A percentile compares a stretch with the other conserved stretches of the same genome.
Conservation (phyloP, 2,797 vertebrate species). For the Poeciliopsis paucimaculata region DNA sequence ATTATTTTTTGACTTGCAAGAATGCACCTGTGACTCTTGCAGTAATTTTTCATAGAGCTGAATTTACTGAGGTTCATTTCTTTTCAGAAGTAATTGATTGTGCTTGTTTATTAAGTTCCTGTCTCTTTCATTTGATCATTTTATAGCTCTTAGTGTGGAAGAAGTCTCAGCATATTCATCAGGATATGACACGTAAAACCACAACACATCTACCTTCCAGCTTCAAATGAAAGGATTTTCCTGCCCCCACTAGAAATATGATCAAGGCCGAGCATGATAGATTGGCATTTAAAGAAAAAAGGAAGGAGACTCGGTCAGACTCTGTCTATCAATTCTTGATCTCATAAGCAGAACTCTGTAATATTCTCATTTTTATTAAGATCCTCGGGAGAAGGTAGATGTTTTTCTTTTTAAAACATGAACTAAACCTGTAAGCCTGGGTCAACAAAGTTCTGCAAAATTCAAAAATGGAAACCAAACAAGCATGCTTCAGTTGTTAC, state of each 20-base stretch:
- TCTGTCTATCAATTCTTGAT: conserved; percentile 38
- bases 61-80: neutral
- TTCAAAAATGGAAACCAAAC: neutral
- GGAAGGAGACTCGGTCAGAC: conserved; percentile 30
- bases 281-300: conserved; percentile 22
- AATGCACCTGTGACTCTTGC: neutral
- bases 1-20: neutral
- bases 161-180: neutral
- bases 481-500: neutral
- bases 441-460: neutral
- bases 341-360: neutral
- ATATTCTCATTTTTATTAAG: neutral
- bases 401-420: neutral
- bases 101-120: neutral
- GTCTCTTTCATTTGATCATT: neutral
- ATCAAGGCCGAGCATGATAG: conserved; percentile 22
- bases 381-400: neutral
- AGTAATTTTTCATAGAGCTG: neutral
- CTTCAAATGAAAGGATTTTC: conserved; percentile 25
- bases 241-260: conserved; percentile 23
- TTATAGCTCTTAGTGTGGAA: neutral
- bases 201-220: conserved; percentile 4
- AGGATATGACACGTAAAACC: neutral
- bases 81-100: neutral
- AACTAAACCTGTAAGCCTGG: neutral